Conservation (phyloP, 2,797 vertebrate species). For the Masticophis lateralis region DNA sequence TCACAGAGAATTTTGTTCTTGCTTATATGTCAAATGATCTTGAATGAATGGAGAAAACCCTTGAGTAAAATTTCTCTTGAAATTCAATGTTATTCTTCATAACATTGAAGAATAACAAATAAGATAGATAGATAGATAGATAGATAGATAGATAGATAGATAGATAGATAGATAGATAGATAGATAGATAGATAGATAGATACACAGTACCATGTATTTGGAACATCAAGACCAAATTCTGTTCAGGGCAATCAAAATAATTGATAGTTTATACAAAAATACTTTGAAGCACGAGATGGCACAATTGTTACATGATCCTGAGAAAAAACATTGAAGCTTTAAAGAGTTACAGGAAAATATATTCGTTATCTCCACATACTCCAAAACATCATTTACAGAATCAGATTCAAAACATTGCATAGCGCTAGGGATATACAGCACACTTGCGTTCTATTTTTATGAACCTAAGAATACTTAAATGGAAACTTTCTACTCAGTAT, state of each 20-base stretch:
- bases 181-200: too few relatives aligned
- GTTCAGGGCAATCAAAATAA: neutral
- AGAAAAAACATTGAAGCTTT: neutral
- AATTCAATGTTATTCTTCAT: neutral
- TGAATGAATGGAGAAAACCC: neutral
- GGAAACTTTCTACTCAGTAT: neutral
- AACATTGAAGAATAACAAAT: too few relatives aligned
- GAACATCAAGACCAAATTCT: neutral
- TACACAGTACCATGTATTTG: neutral
- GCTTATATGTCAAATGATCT: conserved; percentile 14
- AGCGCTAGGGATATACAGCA: neutral
- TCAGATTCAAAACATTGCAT: neutral
- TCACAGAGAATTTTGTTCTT: conserved; percentile 25
- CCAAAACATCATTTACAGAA: neutral
- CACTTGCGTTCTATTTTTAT: neutral
- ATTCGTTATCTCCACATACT: neutral
- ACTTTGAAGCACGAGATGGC: neutral
- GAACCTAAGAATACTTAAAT: neutral
- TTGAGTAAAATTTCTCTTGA: neutral
- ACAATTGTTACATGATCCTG: neutral
- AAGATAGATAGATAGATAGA: too few relatives aligned
- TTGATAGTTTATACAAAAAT: neutral
- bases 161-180: too few relatives aligned
- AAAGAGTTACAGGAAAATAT: neutral
- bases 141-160: too few relatives aligned